phyloP scores from a whole-genome alignment of 2,113 vertebrate species.

The Calypte anna region DNA sequence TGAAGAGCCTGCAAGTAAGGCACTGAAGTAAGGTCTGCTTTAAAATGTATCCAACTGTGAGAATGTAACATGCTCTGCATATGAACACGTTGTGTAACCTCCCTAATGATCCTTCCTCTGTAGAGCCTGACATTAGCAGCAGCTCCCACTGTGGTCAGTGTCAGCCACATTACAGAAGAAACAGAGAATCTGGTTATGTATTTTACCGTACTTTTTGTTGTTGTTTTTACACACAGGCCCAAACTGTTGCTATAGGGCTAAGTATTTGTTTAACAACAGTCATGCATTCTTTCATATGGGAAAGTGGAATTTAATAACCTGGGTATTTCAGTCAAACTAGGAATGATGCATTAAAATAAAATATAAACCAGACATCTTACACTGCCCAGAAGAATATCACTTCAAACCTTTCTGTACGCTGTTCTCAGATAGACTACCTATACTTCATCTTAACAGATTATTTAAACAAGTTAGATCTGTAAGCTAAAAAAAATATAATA shows the following conservation, averaged over 20 bases:
- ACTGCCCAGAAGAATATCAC: not conserved
- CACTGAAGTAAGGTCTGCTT: not conserved
- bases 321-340: not conserved
- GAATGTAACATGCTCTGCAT: not conserved
- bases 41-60: conserved; percentile 23
- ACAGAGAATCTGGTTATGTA: not conserved
- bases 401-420: not conserved
- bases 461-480: not conserved
- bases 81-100: not conserved
- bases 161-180: conserved; percentile 18
- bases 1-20: conserved; percentile 19
- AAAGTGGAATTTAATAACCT: not conserved
- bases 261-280: not conserved
- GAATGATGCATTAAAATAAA: not conserved
- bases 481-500: not conserved
- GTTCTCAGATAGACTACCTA: not conserved
- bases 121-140: not conserved
- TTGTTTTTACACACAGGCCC: not conserved
- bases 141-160: conserved; percentile 27
- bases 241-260: conserved; percentile 30
- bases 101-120: conserved; percentile 6
- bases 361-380: not conserved
- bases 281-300: not conserved
- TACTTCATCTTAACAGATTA: not conserved
- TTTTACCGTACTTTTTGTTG: not conserved